Percentiles rank a stretch among this genome's conserved stretches.
Conservation (phyloP, 2,113 vertebrate genomes). For the Nycticryphes semicollaris region DNA sequence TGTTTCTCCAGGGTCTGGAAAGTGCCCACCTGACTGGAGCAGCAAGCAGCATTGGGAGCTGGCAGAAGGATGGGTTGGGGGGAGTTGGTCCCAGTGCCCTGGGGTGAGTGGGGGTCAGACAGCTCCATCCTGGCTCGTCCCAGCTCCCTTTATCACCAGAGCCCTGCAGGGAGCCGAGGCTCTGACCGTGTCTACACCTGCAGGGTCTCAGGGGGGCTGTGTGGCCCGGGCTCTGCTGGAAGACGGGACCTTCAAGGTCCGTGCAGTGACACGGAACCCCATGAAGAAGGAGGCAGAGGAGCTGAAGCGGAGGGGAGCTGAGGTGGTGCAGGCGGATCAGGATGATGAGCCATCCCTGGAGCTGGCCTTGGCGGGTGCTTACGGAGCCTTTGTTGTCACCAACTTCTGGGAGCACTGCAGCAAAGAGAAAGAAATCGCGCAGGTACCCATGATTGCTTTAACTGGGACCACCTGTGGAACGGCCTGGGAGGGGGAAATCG, state of each 20-base stretch:
- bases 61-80: not conserved
- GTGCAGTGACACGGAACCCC: constrained; percentile 55
- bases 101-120: fast-evolving
- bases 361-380: constrained; percentile 41
- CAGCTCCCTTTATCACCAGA: not conserved
- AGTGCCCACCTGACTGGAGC: not conserved
- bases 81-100: not conserved
- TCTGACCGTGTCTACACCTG: not conserved
- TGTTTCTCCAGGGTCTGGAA: not conserved
- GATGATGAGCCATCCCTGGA: constrained; percentile 60
- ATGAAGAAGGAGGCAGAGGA: constrained; percentile 4
- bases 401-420: constrained; percentile 75
- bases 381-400: constrained; percentile 70
- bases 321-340: constrained; percentile 67
- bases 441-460: constrained; percentile 22
- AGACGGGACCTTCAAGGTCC: constrained; percentile 65
- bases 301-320: constrained; percentile 60
- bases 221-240: constrained; percentile 66
- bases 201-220: constrained; percentile 69
- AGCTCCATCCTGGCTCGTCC: not conserved
- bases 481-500: not conserved
- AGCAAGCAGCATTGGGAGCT: no score
- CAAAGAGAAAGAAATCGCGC: constrained; percentile 66
- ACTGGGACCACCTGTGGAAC: fast-evolving
- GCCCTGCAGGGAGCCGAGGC: not conserved